phyloP scores from a whole-genome alignment of 2,797 vertebrate genomes.

The Podarcis siculus region DNA sequence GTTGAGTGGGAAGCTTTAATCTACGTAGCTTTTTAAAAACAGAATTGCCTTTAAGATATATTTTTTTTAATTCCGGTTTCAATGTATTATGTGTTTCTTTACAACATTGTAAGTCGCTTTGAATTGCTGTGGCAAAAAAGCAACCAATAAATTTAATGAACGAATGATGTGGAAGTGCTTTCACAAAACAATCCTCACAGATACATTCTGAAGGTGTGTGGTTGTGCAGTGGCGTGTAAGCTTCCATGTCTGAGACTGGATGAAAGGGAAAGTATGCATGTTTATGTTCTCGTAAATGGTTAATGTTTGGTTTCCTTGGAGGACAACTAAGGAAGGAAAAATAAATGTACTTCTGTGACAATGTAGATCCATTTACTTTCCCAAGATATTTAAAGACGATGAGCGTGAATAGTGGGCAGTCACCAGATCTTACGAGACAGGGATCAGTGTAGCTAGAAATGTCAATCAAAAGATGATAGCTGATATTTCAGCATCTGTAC shows the following conservation, averaged over 20 bases:
- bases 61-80: no score
- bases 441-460: conserved; percentile 13
- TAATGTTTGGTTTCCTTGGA: background rate
- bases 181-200: background rate
- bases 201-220: background rate
- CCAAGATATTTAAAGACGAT: background rate
- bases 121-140: no score
- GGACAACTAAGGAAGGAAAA: background rate
- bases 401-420: background rate
- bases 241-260: background rate
- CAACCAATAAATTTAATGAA: no score
- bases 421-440: conserved; percentile 5
- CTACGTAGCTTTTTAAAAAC: no score
- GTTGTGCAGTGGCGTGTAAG: background rate
- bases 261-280: no score
- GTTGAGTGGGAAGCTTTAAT: no score
- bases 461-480: conserved; percentile 37
- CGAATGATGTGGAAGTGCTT: background rate
- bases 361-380: background rate
- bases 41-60: no score
- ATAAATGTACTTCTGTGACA: background rate
- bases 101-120: no score
- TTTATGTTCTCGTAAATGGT: background rate
- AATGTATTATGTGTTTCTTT: no score
- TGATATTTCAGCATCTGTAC: conserved; percentile 41